Percentiles rank a stretch among this genome's conserved stretches.
Evolutionary conservation across 1,140 invertebrate species (phyloP).

Genomic region (Xylocopa sonorina): DNA sequence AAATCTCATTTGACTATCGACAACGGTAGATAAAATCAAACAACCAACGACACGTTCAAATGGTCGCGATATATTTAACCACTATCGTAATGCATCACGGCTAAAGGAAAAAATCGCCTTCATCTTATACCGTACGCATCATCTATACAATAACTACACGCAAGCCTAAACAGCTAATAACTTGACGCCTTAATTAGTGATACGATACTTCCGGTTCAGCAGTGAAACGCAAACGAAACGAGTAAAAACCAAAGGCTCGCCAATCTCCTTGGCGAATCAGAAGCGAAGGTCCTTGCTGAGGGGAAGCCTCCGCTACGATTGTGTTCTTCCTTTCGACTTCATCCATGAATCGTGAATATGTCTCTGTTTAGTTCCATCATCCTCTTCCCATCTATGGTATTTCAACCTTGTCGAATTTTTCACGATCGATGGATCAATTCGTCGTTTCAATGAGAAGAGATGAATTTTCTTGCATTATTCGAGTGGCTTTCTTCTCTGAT

Average conservation of each 20-base stretch:
- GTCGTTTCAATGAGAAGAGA: neutral
- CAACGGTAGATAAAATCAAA: neutral
- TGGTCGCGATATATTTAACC: slow-evolving; percentile 45
- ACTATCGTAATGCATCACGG: slow-evolving; percentile 23
- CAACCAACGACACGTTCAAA: slow-evolving; percentile 16
- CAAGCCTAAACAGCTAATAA: slow-evolving; percentile 72
- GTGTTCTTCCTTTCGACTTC: neutral
- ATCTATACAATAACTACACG: slow-evolving; percentile 64
- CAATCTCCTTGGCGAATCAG: slow-evolving; percentile 43
- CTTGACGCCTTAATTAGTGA: slow-evolving; percentile 74
- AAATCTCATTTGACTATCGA: neutral
- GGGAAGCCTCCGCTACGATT: slow-evolving; percentile 62
- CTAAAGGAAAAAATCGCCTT: neutral
- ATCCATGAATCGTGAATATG: neutral
- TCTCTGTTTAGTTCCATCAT: neutral
- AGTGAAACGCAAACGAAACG: slow-evolving; percentile 71
- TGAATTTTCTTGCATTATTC: neutral
- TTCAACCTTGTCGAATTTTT: neutral
- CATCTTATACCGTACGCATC: slow-evolving; percentile 24
- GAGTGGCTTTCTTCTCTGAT: neutral
- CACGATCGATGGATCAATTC: no score
- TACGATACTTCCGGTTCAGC: slow-evolving; percentile 82
- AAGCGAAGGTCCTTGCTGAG: slow-evolving; percentile 73
- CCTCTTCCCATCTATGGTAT: neutral
- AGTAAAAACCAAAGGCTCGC: slow-evolving; percentile 68